phyloP scores from a whole-genome alignment of 1,140 invertebrate species.

The Drosophila tristis region DNA sequence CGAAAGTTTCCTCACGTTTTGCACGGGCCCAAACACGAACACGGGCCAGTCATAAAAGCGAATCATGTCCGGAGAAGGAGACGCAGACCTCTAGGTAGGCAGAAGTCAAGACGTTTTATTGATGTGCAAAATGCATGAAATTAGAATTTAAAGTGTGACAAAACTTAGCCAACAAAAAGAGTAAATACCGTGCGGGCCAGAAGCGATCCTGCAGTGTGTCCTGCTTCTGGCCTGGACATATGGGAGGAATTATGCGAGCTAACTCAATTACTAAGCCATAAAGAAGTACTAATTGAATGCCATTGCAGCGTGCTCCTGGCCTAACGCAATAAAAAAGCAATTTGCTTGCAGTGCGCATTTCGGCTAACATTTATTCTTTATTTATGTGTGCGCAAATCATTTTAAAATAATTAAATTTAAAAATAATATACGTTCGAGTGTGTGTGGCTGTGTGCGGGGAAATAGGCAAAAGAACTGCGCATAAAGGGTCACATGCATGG shows the following conservation, averaged over 20 bases:
- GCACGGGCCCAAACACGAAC: constrained; percentile 5
- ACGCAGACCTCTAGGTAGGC: constrained; percentile 22
- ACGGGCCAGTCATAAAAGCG: constrained; percentile 65
- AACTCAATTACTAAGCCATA: constrained; percentile 61
- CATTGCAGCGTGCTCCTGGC: constrained; percentile 31
- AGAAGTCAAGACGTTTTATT: constrained; percentile 66
- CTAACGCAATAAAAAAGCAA: constrained; percentile 75
- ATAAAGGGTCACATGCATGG: constrained; percentile 58
- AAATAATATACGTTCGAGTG: constrained; percentile 4
- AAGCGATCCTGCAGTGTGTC: constrained; percentile 32
- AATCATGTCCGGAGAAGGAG: constrained; percentile 53
- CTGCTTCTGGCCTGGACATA: neutral
- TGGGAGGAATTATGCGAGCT: constrained; percentile 37
- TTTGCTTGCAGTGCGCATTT: constrained; percentile 61
- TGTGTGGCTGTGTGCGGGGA: constrained; percentile 6
- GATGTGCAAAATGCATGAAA: constrained; percentile 82
- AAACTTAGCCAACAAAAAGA: constrained; percentile 38
- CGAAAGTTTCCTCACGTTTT: constrained; percentile 72
- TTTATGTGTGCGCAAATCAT: constrained; percentile 68
- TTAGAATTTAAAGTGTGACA: constrained; percentile 77
- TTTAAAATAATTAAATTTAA: constrained; percentile 79
- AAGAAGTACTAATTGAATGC: constrained; percentile 73
- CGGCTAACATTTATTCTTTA: constrained; percentile 30
- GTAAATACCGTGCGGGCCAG: neutral
- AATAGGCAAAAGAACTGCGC: constrained; percentile 42